Evolutionary conservation across 2,113 vertebrate species (phyloP).

Genomic region (Leptobrachium ailaonicum): DNA sequence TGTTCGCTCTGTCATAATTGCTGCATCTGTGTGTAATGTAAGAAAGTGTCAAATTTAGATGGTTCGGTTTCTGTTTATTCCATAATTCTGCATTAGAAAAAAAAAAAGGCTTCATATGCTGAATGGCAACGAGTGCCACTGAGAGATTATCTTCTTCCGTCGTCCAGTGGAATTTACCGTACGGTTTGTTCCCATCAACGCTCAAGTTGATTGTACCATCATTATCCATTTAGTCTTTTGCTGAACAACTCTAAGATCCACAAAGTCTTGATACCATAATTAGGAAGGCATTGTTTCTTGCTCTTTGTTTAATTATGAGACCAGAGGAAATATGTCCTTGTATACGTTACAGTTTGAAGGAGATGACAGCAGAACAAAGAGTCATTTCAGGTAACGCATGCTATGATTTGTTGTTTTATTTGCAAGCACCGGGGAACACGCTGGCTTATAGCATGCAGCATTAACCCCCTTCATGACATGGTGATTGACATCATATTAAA

Average conservation of each 20-base stretch:
- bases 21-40: background rate
- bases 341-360: background rate
- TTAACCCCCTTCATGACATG: too few species aligned
- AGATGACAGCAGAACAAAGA: background rate
- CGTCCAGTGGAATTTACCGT: too few species aligned
- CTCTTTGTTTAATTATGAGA: conserved; percentile 14
- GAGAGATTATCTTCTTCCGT: too few species aligned
- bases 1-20: background rate
- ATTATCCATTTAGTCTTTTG: background rate
- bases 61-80: background rate
- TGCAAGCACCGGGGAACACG: too few species aligned
- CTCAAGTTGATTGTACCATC: background rate
- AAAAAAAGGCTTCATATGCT: background rate
- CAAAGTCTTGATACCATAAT: background rate
- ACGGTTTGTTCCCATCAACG: background rate
- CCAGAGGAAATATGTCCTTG: conserved; percentile 1
- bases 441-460: too few species aligned
- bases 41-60: background rate
- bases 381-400: background rate
- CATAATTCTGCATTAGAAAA: background rate
- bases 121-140: too few species aligned
- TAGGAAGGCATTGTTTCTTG: conserved; percentile 1
- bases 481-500: too few species aligned
- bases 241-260: background rate
- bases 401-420: too few species aligned